Evolutionary conservation across 2,888 invertebrate genomes (phyloP), one percentile per base, ranked within the genome.

Genomic region (Acholoe squamosa): DNA sequence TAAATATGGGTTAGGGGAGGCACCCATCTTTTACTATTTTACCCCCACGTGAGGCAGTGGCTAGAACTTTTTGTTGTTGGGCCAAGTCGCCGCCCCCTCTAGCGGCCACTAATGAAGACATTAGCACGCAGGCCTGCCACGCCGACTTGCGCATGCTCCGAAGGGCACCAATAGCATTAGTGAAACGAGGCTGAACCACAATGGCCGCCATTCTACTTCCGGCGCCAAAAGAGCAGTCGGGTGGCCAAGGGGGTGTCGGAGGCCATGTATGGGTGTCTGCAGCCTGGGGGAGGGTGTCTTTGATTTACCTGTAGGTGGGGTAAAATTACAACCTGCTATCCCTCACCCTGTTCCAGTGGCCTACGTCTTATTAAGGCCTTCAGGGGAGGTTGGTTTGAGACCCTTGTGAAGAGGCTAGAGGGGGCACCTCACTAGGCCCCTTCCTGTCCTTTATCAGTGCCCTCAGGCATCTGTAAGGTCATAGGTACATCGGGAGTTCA

Each of bases 71-170:
- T 77, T 77, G 77, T 77, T 77, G 77, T 12, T 28, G 31, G 33
- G 77, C 77, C 77, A 25, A 12, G 10, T 12, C 10, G 33, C 31
- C 7, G 7, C 10, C 33, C 77, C 77, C 77, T 33, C 33, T 31
- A 33, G 31, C 12, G 77, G 33, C 28, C 31, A n/a, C 77, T 77
- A 77, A 77, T 77, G 77, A 77, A 77, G 77, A 77, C 77, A 77
- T 77, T 77, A 77, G 77, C 77, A 77, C 77, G 77, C 77, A 77
- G 12, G 77, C n/a, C 77, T 77, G 77, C 77, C 77, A 77, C 33
- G 12, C 31, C 77, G 77, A 77, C 77, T 77, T 77, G 28, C 77
- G 77, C 77, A 77, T 77, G 77, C 77, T 77, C 33, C 31, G 77
- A 14, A 33, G 77, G 12, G 33, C 77, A 31, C 77, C 14, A 77